A percentile compares a stretch with the other conserved stretches of the same genome.
Evolutionary conservation across 1,140 invertebrate genomes (phyloP).

Genomic region (Apis mellifera): DNA sequence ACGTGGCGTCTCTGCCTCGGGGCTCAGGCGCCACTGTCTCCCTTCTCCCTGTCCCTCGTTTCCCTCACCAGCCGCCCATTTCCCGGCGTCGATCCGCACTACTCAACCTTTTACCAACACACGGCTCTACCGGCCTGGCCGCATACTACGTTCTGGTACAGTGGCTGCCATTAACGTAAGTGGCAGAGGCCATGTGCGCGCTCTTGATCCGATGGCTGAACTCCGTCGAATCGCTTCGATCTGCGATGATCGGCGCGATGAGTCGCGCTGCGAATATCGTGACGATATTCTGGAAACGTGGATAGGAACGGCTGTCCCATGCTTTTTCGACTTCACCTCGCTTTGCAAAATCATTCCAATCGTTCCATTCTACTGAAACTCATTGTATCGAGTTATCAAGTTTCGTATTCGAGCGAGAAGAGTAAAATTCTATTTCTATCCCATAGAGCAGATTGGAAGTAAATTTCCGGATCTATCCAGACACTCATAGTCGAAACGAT

Average conservation of each 20-base stretch:
- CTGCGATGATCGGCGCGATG: no score
- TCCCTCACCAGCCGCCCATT: slow-evolving; percentile 47
- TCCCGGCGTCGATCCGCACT: slow-evolving; percentile 50
- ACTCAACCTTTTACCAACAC: slow-evolving; percentile 62
- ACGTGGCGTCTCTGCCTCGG: slow-evolving; percentile 66
- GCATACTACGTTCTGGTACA: slow-evolving; percentile 47
- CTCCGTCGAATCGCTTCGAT: background rate
- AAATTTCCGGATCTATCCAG: no score
- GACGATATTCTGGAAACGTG: no score
- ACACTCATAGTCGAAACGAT: background rate
- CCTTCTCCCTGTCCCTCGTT: slow-evolving; percentile 45
- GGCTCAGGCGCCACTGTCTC: slow-evolving; percentile 69
- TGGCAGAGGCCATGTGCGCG: slow-evolving; percentile 47
- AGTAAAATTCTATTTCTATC: no score
- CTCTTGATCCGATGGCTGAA: background rate
- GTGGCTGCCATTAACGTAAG: slow-evolving; percentile 43
- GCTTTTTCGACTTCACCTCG: no score
- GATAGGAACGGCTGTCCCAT: no score
- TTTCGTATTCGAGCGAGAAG: no score
- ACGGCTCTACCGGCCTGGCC: slow-evolving; percentile 46
- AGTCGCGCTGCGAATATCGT: no score
- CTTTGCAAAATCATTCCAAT: no score
- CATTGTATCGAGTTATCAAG: no score
- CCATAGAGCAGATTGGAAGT: no score
- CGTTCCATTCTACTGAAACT: no score